A percentile compares a stretch with the other conserved stretches of the same genome.
Evolutionary conservation across 2,797 vertebrate genomes (phyloP).

Genomic region (Taeniopygia guttata): DNA sequence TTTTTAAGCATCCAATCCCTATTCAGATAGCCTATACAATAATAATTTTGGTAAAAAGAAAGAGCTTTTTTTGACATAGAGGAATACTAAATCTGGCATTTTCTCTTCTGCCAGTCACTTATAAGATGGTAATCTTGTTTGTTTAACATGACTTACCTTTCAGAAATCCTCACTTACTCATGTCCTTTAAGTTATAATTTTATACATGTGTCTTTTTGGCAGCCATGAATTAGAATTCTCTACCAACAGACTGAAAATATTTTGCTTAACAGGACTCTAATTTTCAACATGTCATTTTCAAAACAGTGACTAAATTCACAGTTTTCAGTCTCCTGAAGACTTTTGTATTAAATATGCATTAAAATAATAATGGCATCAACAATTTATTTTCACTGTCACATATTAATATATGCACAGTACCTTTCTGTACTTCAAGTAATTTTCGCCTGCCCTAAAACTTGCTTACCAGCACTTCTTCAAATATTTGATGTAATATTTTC

Average conservation of each 20-base stretch:
- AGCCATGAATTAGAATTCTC: background rate
- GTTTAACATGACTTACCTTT: slow-evolving; percentile 4
- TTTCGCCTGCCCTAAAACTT: background rate
- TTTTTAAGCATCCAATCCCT: background rate
- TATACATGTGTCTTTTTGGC: background rate
- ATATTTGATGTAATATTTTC: background rate
- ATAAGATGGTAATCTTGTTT: background rate
- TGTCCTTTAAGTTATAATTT: background rate
- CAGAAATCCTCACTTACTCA: background rate
- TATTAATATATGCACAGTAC: background rate
- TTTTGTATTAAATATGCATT: background rate
- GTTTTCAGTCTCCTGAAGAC: background rate
- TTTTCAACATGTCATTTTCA: background rate
- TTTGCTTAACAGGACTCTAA: background rate
- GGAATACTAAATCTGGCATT: background rate
- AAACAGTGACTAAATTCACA: background rate
- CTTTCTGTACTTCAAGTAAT: background rate
- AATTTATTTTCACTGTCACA: background rate
- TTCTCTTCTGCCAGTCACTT: background rate
- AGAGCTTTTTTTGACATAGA: background rate
- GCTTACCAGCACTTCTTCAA: background rate
- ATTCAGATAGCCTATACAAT: background rate
- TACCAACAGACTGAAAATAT: background rate
- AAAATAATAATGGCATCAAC: background rate
- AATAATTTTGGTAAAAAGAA: background rate